Evolutionary conservation across 2,888 invertebrate genomes (phyloP).

Genomic region (Stenolophus ochropezus): DNA sequence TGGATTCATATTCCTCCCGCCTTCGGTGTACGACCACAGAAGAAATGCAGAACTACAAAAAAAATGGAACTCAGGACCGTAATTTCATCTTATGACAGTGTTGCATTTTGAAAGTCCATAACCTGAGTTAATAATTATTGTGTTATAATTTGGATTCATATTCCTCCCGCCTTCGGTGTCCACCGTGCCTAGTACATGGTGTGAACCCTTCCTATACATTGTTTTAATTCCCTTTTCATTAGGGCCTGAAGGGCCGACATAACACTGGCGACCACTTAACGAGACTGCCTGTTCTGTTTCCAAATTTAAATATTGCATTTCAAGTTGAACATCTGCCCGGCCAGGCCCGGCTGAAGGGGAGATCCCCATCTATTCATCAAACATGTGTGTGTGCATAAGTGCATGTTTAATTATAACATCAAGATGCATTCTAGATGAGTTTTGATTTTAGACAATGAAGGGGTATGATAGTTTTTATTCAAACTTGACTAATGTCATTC

Average conservation of each 20-base stretch:
- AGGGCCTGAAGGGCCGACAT: slow-evolving; percentile 19
- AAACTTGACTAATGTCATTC: neutral
- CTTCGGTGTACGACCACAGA: too few species aligned
- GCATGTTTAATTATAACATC: slow-evolving; percentile 29
- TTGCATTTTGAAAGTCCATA: too few species aligned
- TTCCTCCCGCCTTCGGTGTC: neutral
- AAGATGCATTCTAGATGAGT: slow-evolving; percentile 13
- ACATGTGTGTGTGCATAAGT: slow-evolving; percentile 11
- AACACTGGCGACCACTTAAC: slow-evolving; percentile 39
- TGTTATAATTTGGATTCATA: neutral
- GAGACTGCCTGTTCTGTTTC: slow-evolving; percentile 28
- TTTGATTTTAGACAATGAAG: slow-evolving; percentile 5
- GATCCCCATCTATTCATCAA: neutral
- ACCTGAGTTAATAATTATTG: neutral
- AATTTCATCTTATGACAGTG: too few species aligned
- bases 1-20: too few species aligned
- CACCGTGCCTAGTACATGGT: neutral
- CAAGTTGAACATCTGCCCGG: slow-evolving; percentile 45
- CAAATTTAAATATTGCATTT: slow-evolving; percentile 54
- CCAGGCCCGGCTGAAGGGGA: slow-evolving; percentile 4
- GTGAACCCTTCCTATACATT: slow-evolving; percentile 35
- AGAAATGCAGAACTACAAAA: too few species aligned
- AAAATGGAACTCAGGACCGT: too few species aligned
- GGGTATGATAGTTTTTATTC: neutral
- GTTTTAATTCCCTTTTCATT: slow-evolving; percentile 47